Conservation (phyloP, 2,888 invertebrate species). For the Tryphoninae sp. region DNA sequence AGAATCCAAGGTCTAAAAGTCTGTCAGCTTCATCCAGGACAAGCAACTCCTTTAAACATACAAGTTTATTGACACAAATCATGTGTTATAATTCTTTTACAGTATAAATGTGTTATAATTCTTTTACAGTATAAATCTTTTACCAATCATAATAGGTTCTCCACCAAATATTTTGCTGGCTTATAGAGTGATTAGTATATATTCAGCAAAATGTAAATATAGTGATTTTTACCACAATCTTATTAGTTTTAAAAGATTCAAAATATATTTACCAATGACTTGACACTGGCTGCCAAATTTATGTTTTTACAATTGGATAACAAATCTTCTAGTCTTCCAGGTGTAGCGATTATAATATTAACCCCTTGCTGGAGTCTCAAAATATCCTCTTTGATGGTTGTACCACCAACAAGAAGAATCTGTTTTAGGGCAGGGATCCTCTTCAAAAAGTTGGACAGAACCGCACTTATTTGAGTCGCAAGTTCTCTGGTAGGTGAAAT, state of each 20-base stretch:
- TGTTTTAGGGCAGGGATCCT: conserved; percentile 82
- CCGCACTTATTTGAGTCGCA: conserved; percentile 93
- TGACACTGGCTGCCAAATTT: conserved; percentile 88
- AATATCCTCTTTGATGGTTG: conserved; percentile 89
- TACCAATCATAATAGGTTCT: no score
- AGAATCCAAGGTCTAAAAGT: conserved; percentile 95
- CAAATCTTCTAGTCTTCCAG: conserved; percentile 95
- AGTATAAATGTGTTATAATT: no score
- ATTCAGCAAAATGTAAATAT: neutral
- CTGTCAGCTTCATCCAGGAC: conserved; percentile 98
- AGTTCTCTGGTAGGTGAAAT: conserved; percentile 98
- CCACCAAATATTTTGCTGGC: no score
- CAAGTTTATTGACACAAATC: no score
- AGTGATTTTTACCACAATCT: conserved; percentile 11
- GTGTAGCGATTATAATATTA: conserved; percentile 96
- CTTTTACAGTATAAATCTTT: no score
- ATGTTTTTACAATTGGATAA: conserved; percentile 87
- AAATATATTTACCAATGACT: conserved; percentile 86
- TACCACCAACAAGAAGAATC: conserved; percentile 91
- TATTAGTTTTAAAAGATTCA: conserved; percentile 22
- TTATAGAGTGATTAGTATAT: no score
- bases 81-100: no score
- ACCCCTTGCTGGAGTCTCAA: conserved; percentile 87
- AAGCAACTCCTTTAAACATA: conserved; percentile 88
- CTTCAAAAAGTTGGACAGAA: conserved; percentile 82